Percentiles rank a stretch among this genome's conserved stretches.
phyloP scores from a whole-genome alignment of 1,140 invertebrate genomes.

The Ostrea denselamellosa region DNA sequence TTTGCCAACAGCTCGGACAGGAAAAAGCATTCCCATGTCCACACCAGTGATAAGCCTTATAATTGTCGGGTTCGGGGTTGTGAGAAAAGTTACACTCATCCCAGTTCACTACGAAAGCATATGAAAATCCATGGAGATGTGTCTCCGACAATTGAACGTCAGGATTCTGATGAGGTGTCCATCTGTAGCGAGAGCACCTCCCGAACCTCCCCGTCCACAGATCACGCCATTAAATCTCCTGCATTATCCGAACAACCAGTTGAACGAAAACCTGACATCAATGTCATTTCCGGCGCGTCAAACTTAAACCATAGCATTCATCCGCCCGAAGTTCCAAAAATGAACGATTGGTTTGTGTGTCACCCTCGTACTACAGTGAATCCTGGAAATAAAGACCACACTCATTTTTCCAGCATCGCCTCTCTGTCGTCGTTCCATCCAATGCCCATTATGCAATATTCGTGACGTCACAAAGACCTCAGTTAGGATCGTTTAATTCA shows the following conservation, averaged over 20 bases:
- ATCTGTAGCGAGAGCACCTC: conserved; percentile 57
- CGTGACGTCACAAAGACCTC: conserved; percentile 52
- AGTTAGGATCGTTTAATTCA: not conserved
- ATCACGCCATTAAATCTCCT: conserved; percentile 53
- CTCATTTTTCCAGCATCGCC: conserved; percentile 70
- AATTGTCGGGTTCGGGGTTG: conserved; percentile 97
- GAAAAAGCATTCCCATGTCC: conserved; percentile 99
- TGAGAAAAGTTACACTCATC: conserved; percentile 99
- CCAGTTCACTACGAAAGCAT: conserved; percentile 97
- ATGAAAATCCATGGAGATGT: conserved; percentile 93
- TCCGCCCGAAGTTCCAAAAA: conserved; percentile 75
- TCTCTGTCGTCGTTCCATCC: conserved; percentile 81
- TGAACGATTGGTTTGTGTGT: conserved; percentile 85
- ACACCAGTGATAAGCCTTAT: conserved; percentile 99
- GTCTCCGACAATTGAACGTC: conserved; percentile 77
- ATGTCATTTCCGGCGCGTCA: conserved; percentile 45
- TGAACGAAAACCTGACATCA: conserved; percentile 56
- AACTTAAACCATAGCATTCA: conserved; percentile 46
- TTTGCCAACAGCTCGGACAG: conserved; percentile 99
- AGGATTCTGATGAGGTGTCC: conserved; percentile 74
- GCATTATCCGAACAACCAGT: conserved; percentile 47
- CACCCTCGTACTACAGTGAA: conserved; percentile 78
- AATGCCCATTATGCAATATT: conserved; percentile 74
- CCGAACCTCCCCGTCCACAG: conserved; percentile 61
- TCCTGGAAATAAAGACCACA: conserved; percentile 81